Percentiles rank a stretch among this genome's conserved stretches.
Evolutionary conservation across 2,797 vertebrate species (phyloP).

Genomic region (Peromyscus eremicus): DNA sequence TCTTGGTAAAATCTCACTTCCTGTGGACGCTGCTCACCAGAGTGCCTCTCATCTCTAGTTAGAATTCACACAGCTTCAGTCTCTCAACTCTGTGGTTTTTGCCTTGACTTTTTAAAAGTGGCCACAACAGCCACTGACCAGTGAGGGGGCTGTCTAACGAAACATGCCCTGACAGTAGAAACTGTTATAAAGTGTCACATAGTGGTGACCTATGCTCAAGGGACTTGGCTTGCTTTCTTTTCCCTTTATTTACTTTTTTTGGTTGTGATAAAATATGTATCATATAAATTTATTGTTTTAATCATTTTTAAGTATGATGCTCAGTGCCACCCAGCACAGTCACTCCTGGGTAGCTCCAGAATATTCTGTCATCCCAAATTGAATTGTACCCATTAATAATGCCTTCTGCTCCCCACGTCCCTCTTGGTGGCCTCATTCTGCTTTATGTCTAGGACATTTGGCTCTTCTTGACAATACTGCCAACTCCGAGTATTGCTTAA

Average conservation of each 20-base stretch:
- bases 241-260: neutral
- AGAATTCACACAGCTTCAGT: conserved; percentile 80
- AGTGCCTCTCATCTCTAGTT: conserved; percentile 86
- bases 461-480: conserved; percentile 58
- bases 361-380: neutral
- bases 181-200: conserved; percentile 77
- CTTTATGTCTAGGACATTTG: conserved; percentile 30
- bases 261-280: conserved; percentile 29
- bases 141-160: conserved; percentile 29
- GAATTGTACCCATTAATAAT: neutral
- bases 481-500: conserved; percentile 72
- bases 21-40: conserved; percentile 84
- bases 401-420: neutral
- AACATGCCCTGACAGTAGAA: conserved; percentile 87
- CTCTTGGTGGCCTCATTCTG: neutral
- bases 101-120: conserved; percentile 85
- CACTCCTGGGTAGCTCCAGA: neutral
- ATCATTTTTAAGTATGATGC: neutral
- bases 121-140: conserved; percentile 75
- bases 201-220: conserved; percentile 70
- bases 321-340: neutral
- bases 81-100: conserved; percentile 84
- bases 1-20: conserved; percentile 77
- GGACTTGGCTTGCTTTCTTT: conserved; percentile 10
- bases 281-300: conserved; percentile 3